Percentiles rank a stretch among this genome's conserved stretches.
Conservation (phyloP, 2,797 vertebrate species). For the Eleutherodactylus coqui region DNA sequence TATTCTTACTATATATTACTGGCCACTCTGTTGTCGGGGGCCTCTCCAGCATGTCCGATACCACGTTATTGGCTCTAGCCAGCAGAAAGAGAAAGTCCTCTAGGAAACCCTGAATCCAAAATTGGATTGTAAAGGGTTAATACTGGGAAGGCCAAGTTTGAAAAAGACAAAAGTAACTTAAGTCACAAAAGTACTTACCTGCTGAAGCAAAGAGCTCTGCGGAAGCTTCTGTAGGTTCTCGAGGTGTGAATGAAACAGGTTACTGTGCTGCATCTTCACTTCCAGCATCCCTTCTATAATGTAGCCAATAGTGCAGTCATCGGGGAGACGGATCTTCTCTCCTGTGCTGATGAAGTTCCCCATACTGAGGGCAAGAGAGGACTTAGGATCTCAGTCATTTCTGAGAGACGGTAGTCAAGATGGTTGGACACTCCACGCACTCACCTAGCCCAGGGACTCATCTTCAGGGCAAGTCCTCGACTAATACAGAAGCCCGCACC, state of each 20-base stretch:
- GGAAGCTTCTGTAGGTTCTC: conserved; percentile 90
- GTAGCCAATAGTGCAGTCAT: conserved; percentile 96
- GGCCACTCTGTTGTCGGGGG: too few relatives aligned
- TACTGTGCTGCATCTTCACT: conserved; percentile 84
- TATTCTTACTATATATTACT: too few relatives aligned
- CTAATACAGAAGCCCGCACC: conserved; percentile 98
- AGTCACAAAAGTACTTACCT: conserved; percentile 75
- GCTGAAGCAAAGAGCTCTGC: conserved; percentile 76
- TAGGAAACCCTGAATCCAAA: too few relatives aligned
- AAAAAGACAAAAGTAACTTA: too few relatives aligned
- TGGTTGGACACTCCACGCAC: not conserved
- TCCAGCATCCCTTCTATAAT: conserved; percentile 95
- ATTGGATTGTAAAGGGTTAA: too few relatives aligned
- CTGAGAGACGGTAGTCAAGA: not conserved
- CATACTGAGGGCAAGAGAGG: conserved; percentile 75
- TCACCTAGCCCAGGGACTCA: conserved; percentile 98
- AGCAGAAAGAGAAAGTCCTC: too few relatives aligned
- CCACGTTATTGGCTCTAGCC: too few relatives aligned
- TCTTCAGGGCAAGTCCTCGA: conserved; percentile 94
- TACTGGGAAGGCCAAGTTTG: too few relatives aligned
- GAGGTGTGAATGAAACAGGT: conserved; percentile 94
- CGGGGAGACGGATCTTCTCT: conserved; percentile 92
- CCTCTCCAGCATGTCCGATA: too few relatives aligned
- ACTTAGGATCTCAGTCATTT: not conserved
- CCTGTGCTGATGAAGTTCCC: conserved; percentile 97